Evolutionary conservation across 1,140 invertebrate genomes (phyloP).

Genomic region (Apocrypta bakeri): DNA sequence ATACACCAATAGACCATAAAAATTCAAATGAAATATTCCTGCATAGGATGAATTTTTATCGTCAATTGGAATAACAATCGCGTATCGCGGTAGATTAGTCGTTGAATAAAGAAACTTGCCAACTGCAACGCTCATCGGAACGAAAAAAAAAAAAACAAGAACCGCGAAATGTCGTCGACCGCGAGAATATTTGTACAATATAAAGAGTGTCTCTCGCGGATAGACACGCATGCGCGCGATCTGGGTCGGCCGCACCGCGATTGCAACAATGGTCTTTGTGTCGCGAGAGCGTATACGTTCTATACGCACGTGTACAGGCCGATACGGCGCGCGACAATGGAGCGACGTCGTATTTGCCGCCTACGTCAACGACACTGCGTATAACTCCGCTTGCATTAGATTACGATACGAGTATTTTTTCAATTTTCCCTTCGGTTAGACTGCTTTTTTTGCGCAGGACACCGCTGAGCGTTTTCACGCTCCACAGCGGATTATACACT

Average conservation of each 20-base stretch:
- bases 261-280: slow-evolving; percentile 62
- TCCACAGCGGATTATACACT: no score
- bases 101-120: background rate
- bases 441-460: no score
- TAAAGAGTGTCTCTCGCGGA: background rate
- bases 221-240: slow-evolving; percentile 19
- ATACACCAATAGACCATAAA: background rate
- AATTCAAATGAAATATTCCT: background rate
- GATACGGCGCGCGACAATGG: background rate
- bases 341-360: background rate
- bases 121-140: background rate
- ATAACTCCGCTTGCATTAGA: background rate
- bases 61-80: background rate
- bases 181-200: slow-evolving; percentile 18
- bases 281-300: slow-evolving; percentile 3
- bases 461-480: no score
- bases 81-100: background rate
- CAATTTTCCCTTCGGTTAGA: no score
- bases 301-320: no score
- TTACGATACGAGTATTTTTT: no score
- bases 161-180: background rate
- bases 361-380: background rate
- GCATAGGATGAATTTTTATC: background rate
- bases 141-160: background rate
- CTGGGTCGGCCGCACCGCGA: slow-evolving; percentile 33